Percentiles rank a stretch among this genome's conserved stretches.
Conservation (phyloP, 1,140 invertebrate genomes). For the Apis cerana region DNA sequence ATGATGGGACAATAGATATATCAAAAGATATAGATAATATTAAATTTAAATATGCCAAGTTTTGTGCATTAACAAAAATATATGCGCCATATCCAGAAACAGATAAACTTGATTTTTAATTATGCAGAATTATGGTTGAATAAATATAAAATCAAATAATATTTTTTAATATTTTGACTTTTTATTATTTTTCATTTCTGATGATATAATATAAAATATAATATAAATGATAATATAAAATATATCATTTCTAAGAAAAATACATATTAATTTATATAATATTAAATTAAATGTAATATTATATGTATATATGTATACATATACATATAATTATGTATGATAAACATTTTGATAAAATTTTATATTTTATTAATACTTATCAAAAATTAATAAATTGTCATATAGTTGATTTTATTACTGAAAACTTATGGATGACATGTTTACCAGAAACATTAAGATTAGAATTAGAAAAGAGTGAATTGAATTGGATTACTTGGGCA, state of each 20-base stretch:
- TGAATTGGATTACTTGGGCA: constrained; percentile 25
- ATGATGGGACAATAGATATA: constrained; percentile 85
- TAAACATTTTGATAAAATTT: constrained; percentile 81
- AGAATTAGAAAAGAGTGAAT: constrained; percentile 80
- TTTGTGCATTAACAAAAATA: constrained; percentile 86
- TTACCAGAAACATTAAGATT: constrained; percentile 82
- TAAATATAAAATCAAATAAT: constrained; percentile 20
- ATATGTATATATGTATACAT: background rate
- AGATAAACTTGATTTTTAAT: constrained; percentile 80
- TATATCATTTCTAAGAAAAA: background rate
- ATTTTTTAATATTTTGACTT: background rate
- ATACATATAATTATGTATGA: constrained; percentile 61
- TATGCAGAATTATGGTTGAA: constrained; percentile 10
- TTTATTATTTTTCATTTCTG: background rate
- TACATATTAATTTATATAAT: background rate
- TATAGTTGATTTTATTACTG: constrained; percentile 90
- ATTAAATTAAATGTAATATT: background rate
- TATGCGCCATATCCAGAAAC: constrained; percentile 80
- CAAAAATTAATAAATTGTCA: constrained; percentile 87
- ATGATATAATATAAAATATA: no score
- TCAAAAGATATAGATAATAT: constrained; percentile 83
- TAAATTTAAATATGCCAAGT: constrained; percentile 85
- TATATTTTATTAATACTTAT: constrained; percentile 83
- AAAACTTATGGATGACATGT: constrained; percentile 85
- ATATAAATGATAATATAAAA: background rate